Evolutionary conservation across 2,113 vertebrate species (phyloP).

Genomic region (Himantopus leucocephalus): DNA sequence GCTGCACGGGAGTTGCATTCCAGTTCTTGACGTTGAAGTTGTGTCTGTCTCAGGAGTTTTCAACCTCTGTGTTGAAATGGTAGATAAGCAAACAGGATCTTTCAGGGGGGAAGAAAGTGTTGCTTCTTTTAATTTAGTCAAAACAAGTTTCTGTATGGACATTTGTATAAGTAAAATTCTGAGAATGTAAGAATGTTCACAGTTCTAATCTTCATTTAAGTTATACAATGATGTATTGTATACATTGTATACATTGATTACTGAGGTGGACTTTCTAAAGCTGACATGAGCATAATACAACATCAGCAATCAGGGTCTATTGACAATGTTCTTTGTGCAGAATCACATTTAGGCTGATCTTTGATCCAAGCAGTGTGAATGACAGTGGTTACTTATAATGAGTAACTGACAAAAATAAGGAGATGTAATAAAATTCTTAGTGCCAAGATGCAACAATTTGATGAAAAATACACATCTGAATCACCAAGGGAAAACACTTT

Average conservation of each 20-base stretch:
- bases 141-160: not conserved
- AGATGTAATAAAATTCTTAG: not conserved
- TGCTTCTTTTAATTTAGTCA: not conserved
- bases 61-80: not conserved
- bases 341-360: not conserved
- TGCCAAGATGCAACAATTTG: not conserved
- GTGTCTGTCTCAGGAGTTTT: not conserved
- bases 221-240: not conserved
- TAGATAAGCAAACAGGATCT: not conserved
- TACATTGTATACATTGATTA: not conserved
- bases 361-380: not conserved
- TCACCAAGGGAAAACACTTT: not conserved
- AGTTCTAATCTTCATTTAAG: not conserved
- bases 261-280: not conserved
- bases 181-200: not conserved
- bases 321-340: not conserved
- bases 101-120: not conserved
- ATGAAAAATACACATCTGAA: not conserved
- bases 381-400: not conserved
- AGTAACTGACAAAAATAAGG: not conserved
- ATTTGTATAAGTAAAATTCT: not conserved
- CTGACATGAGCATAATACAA: not conserved
- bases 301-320: not conserved
- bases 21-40: not conserved
- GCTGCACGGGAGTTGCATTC: not conserved